Percentiles rank a stretch among this genome's conserved stretches.
These are phyloP conservation scores for Yponomeuta sedellus DNA, from an alignment of 2,888 invertebrate genomes.

Conservation along the genomic window DNA sequence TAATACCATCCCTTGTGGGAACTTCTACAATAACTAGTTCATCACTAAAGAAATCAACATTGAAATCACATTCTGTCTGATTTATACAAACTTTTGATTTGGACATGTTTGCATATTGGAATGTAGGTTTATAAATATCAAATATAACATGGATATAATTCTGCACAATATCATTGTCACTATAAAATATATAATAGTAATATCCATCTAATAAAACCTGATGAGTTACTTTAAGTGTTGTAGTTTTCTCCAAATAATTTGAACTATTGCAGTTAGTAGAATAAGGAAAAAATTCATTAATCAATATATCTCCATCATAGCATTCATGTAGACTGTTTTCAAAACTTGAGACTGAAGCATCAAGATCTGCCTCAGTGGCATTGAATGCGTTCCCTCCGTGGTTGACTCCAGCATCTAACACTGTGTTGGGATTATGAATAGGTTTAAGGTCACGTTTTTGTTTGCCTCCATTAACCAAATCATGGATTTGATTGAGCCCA, in stretches of 20 bases:
- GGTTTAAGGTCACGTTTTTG: constrained; percentile 48
- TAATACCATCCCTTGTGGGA: constrained; percentile 87
- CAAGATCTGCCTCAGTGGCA: constrained; percentile 63
- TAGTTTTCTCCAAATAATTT: constrained; percentile 80
- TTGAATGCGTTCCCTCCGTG: constrained; percentile 86
- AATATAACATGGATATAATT: constrained; percentile 90
- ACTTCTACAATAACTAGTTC: constrained; percentile 91
- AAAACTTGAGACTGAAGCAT: constrained; percentile 87
- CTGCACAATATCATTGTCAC: constrained; percentile 86
- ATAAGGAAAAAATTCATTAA: constrained; percentile 82
- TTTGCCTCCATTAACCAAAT: constrained; percentile 21
- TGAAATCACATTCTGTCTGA: constrained; percentile 85
- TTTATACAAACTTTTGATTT: constrained; percentile 83
- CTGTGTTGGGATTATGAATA: constrained; percentile 64
- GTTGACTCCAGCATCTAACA: constrained; percentile 83
- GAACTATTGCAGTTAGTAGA: constrained; percentile 82
- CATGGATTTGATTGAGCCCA: not conserved
- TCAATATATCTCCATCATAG: constrained; percentile 84
- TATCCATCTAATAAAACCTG: constrained; percentile 86
- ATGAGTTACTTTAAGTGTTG: constrained; percentile 80
- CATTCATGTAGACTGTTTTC: constrained; percentile 86
- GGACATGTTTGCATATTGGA: constrained; percentile 83
- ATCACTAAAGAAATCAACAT: constrained; percentile 82
- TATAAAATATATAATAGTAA: constrained; percentile 93
- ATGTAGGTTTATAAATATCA: constrained; percentile 90